Evolutionary conservation across 2,888 invertebrate species (phyloP).

Genomic region (Ectobius pallidus): DNA sequence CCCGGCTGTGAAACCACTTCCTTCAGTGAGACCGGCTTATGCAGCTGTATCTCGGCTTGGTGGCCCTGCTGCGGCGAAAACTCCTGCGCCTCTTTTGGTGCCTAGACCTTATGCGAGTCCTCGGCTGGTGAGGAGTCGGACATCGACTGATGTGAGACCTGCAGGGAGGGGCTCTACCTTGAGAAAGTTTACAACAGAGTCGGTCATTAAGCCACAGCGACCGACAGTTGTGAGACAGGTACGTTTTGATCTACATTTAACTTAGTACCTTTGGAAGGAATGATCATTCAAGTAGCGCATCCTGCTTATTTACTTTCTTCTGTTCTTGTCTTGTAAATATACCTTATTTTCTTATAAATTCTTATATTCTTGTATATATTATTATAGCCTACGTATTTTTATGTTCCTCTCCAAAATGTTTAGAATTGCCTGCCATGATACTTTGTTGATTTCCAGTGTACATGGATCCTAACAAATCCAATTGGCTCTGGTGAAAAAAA

Average conservation of each 20-base stretch:
- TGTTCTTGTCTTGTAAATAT: too few species aligned
- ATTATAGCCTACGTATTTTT: too few species aligned
- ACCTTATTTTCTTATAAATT: too few species aligned
- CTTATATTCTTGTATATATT: too few species aligned
- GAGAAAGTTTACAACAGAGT: constrained; percentile 9
- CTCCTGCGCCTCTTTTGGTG: neutral
- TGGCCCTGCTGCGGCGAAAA: neutral
- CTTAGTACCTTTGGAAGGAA: neutral
- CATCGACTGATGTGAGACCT: constrained; percentile 34
- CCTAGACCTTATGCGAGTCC: constrained; percentile 25
- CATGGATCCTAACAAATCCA: too few species aligned
- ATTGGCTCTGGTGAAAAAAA: too few species aligned
- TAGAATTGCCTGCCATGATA: too few species aligned
- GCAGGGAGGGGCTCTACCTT: constrained; percentile 4
- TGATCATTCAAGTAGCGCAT: neutral
- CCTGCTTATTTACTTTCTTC: too few species aligned
- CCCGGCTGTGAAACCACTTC: neutral
- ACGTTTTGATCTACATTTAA: neutral
- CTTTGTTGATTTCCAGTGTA: too few species aligned
- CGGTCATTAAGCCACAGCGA: constrained; percentile 22
- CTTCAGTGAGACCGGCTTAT: constrained; percentile 27
- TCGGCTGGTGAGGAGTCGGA: constrained; percentile 34
- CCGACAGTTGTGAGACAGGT: constrained; percentile 32
- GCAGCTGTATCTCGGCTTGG: constrained; percentile 31
- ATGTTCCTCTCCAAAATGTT: too few species aligned